These are phyloP conservation scores for Amblyjoppa fuscipennis DNA, from an alignment of 2,888 invertebrate genomes.

Conservation along the genomic window DNA sequence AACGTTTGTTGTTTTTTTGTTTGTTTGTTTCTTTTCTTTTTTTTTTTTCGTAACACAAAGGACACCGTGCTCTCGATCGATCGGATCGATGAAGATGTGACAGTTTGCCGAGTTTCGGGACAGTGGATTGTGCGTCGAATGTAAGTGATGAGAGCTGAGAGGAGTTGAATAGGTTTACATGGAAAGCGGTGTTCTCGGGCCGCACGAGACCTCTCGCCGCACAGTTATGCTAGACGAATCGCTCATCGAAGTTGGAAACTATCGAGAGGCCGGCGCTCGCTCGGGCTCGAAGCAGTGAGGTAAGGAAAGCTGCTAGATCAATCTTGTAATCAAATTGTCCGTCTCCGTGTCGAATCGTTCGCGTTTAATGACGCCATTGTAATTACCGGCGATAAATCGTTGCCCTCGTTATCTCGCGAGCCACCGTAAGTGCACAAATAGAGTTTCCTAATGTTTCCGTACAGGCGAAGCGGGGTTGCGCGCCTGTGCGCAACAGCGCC, in stretches of 20 bases:
- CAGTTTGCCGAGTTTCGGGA: slow-evolving; percentile 10
- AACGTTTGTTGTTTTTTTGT: background rate
- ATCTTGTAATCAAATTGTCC: background rate
- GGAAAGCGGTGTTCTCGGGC: slow-evolving; percentile 46
- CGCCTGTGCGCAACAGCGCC: background rate
- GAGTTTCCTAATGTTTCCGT: background rate
- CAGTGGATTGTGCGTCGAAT: slow-evolving; percentile 22
- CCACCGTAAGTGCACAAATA: background rate
- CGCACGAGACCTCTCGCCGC: background rate
- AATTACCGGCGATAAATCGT: slow-evolving; percentile 30
- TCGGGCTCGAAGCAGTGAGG: slow-evolving; percentile 1
- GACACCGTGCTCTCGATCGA: background rate
- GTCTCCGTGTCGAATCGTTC: background rate
- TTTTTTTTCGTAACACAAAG: background rate
- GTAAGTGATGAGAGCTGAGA: slow-evolving; percentile 18
- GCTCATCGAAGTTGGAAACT: background rate
- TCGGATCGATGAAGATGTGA: slow-evolving; percentile 16
- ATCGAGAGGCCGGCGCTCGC: slow-evolving; percentile 1
- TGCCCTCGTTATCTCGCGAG: background rate
- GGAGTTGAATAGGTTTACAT: slow-evolving; percentile 37
- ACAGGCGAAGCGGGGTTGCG: background rate
- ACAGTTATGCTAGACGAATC: slow-evolving; percentile 15
- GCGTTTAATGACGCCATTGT: slow-evolving; percentile 2
- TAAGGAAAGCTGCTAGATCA: background rate
- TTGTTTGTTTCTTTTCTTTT: background rate